Evolutionary conservation across 2,888 invertebrate genomes (phyloP).

Genomic region (Rhingia rostrata): DNA sequence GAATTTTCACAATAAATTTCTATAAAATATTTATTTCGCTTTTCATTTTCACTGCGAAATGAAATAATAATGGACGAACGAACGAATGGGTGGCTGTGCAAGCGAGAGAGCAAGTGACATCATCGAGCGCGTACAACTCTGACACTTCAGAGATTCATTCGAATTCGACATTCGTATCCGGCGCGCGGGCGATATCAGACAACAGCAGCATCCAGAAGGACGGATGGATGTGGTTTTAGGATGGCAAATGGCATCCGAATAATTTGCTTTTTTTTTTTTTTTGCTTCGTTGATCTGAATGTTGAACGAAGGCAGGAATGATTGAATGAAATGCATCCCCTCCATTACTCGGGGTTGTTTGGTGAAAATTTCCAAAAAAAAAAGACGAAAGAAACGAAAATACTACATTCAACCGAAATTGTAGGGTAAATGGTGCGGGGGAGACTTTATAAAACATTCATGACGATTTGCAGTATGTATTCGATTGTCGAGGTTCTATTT

Average conservation of each 20-base stretch:
- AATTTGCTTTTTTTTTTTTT: slow-evolving; percentile 25
- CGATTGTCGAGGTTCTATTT: slow-evolving; percentile 39
- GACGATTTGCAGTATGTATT: slow-evolving; percentile 53
- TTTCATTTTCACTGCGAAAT: slow-evolving; percentile 67
- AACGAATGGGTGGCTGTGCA: background rate
- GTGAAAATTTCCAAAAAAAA: slow-evolving; percentile 35
- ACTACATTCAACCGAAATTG: slow-evolving; percentile 28
- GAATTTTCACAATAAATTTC: slow-evolving; percentile 73
- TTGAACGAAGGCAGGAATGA: slow-evolving; percentile 49
- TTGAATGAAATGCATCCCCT: slow-evolving; percentile 73
- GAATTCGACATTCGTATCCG: slow-evolving; percentile 69
- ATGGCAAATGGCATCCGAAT: slow-evolving; percentile 63
- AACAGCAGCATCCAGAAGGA: slow-evolving; percentile 30
- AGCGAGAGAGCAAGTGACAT: slow-evolving; percentile 15
- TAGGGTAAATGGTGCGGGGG: slow-evolving; percentile 35
- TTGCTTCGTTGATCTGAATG: slow-evolving; percentile 8
- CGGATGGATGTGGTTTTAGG: slow-evolving; percentile 70
- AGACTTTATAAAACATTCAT: slow-evolving; percentile 71
- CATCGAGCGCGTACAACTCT: slow-evolving; percentile 19
- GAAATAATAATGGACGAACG: slow-evolving; percentile 68
- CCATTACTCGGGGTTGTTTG: slow-evolving; percentile 46
- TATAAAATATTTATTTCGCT: slow-evolving; percentile 73
- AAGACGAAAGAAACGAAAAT: too few relatives aligned
- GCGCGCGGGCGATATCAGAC: slow-evolving; percentile 18
- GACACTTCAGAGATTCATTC: slow-evolving; percentile 60